phyloP scores from a whole-genome alignment of 2,888 invertebrate genomes.

The Hoplodrina ambigua region DNA sequence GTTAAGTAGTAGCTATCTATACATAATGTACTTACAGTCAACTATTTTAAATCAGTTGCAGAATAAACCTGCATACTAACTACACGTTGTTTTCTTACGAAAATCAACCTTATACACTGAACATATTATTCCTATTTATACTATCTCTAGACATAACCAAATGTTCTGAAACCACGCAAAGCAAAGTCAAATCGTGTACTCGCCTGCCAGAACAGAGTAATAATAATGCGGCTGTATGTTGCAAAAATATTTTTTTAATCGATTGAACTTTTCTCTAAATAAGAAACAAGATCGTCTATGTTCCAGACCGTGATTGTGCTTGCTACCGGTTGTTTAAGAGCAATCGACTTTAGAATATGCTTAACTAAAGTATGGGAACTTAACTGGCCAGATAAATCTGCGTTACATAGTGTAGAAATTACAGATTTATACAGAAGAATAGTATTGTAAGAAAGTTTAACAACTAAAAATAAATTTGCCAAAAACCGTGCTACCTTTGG shows the following conservation, averaged over 20 bases:
- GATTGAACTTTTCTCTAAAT: not conserved
- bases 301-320: constrained; percentile 1
- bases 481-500: constrained; percentile 27
- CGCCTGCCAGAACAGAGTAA: constrained; percentile 25
- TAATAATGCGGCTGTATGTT: not conserved
- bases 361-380: constrained; percentile 12
- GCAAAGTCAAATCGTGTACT: constrained; percentile 16
- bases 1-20: too few relatives aligned
- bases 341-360: constrained; percentile 12
- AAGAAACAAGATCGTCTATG: not conserved
- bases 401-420: constrained; percentile 41
- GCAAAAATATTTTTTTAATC: not conserved
- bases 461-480: constrained; percentile 31
- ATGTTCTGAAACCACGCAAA: constrained; percentile 1
- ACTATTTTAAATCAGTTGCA: too few relatives aligned
- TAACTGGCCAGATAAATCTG: not conserved
- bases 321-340: constrained; percentile 6
- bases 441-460: constrained; percentile 42
- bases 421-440: constrained; percentile 55
- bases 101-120: too few relatives aligned
- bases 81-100: too few relatives aligned
- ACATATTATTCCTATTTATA: too few relatives aligned
- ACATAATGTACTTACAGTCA: too few relatives aligned
- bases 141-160: not conserved
- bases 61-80: too few relatives aligned